A percentile compares a stretch with the other conserved stretches of the same genome.
These are phyloP conservation scores for Barnardius zonarius DNA, from an alignment of 2,113 vertebrate species.

Conservation along the genomic window DNA sequence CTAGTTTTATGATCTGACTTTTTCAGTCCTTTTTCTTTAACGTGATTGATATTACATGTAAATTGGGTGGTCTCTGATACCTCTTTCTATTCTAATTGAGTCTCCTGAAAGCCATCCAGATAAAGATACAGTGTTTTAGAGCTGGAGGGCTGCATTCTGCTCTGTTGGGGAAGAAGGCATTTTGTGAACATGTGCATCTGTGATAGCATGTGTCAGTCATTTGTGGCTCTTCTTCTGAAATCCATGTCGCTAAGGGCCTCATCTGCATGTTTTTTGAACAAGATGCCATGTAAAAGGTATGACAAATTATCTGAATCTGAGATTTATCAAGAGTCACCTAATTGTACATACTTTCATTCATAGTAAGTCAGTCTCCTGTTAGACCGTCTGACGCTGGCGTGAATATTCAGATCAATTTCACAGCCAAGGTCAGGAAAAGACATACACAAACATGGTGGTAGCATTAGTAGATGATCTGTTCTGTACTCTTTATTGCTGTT, in stretches of 20 bases:
- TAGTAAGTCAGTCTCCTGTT: neutral
- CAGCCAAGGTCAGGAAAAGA: neutral
- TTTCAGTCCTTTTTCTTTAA: neutral
- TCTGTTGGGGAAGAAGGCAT: neutral
- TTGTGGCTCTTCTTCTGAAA: neutral
- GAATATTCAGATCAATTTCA: neutral
- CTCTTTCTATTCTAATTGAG: neutral
- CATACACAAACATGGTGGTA: neutral
- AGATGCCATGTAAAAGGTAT: neutral
- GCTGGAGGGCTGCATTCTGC: neutral
- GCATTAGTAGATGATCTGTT: neutral
- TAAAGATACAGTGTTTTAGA: neutral
- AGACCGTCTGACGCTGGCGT: neutral
- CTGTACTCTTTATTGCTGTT: neutral
- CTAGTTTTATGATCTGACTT: neutral
- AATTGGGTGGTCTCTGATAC: neutral
- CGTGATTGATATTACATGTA: neutral
- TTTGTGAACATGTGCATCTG: neutral
- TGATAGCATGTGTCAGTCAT: neutral
- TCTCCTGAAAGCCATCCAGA: neutral
- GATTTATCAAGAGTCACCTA: neutral
- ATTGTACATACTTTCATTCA: fast-evolving
- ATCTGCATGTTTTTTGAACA: neutral
- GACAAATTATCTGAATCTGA: neutral
- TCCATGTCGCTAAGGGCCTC: neutral